Evolutionary conservation across 1,140 invertebrate genomes (phyloP).

Genomic region (Calephelis nemesis): DNA sequence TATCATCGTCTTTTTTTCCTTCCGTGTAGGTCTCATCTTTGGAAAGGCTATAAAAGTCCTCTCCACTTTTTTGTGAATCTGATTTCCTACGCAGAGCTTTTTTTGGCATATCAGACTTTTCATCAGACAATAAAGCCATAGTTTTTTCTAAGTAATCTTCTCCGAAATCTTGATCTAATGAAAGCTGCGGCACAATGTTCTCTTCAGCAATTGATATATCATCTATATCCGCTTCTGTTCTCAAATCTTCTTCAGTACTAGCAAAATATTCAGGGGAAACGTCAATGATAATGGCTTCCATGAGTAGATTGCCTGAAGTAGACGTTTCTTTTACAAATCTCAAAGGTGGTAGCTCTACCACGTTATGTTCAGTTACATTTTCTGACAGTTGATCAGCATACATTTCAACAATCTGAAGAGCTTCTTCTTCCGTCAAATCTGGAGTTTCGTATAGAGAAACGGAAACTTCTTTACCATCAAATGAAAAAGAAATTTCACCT

Average conservation of each 20-base stretch:
- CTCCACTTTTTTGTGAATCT: slow-evolving; percentile 78
- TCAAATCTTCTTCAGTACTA: slow-evolving; percentile 87
- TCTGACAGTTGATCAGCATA: slow-evolving; percentile 95
- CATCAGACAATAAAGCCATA: slow-evolving; percentile 58
- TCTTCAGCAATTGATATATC: slow-evolving; percentile 89
- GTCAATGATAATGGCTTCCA: slow-evolving; percentile 95
- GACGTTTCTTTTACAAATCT: slow-evolving; percentile 94
- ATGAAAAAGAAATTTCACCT: slow-evolving; percentile 92
- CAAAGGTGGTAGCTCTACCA: slow-evolving; percentile 92
- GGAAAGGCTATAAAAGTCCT: slow-evolving; percentile 81
- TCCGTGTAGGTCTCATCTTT: slow-evolving; percentile 67
- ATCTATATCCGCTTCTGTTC: slow-evolving; percentile 91
- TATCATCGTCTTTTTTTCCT: slow-evolving; percentile 72
- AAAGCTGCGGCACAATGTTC: slow-evolving; percentile 66
- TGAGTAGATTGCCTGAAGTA: slow-evolving; percentile 89
- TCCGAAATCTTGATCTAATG: slow-evolving; percentile 59
- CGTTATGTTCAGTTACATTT: slow-evolving; percentile 92
- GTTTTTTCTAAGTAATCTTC: slow-evolving; percentile 70
- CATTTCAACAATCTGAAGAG: slow-evolving; percentile 94
- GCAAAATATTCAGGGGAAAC: slow-evolving; percentile 91
- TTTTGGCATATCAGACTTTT: slow-evolving; percentile 60
- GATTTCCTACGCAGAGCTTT: slow-evolving; percentile 75
- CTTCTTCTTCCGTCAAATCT: slow-evolving; percentile 94
- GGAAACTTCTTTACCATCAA: slow-evolving; percentile 94
- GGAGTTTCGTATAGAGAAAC: slow-evolving; percentile 95